phyloP scores from a whole-genome alignment of 2,888 invertebrate genomes.

The Argyra leucocephala region DNA sequence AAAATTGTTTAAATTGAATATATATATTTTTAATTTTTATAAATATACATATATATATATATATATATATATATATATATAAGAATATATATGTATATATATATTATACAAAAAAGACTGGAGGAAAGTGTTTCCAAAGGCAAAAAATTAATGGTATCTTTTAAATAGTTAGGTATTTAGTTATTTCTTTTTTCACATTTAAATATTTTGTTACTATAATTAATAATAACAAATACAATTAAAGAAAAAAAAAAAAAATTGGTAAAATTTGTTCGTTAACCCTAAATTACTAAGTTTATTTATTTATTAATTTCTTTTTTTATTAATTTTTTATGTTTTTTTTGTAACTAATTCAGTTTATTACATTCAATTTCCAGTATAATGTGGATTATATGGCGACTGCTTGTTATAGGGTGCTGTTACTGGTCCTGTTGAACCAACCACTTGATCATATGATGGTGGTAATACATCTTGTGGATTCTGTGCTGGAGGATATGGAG shows the following conservation, averaged over 20 bases:
- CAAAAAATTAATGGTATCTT: not conserved
- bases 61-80: too few species aligned
- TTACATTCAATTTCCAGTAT: conserved; percentile 17
- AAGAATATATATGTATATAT: too few species aligned
- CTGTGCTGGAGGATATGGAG: conserved; percentile 8
- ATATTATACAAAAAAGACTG: not conserved
- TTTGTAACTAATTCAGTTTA: not conserved
- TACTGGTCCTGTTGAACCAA: conserved; percentile 14
- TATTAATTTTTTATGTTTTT: not conserved
- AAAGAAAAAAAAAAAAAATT: not conserved
- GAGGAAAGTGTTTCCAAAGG: not conserved
- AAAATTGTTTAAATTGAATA: too few species aligned
- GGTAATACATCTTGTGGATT: conserved; percentile 17
- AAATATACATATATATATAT: too few species aligned
- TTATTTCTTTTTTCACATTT: not conserved
- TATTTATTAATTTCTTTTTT: not conserved
- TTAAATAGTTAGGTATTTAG: not conserved
- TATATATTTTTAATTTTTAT: too few species aligned
- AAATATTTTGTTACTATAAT: not conserved
- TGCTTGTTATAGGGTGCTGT: conserved; percentile 19
- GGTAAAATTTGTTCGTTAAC: not conserved
- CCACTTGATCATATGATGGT: conserved; percentile 24
- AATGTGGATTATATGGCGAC: conserved; percentile 23
- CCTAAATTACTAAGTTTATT: not conserved
- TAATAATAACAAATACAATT: not conserved